Base-by-base conservation (phyloP, 2,888 invertebrate genomes). In the Pyrrhosoma nymphula region DNA sequence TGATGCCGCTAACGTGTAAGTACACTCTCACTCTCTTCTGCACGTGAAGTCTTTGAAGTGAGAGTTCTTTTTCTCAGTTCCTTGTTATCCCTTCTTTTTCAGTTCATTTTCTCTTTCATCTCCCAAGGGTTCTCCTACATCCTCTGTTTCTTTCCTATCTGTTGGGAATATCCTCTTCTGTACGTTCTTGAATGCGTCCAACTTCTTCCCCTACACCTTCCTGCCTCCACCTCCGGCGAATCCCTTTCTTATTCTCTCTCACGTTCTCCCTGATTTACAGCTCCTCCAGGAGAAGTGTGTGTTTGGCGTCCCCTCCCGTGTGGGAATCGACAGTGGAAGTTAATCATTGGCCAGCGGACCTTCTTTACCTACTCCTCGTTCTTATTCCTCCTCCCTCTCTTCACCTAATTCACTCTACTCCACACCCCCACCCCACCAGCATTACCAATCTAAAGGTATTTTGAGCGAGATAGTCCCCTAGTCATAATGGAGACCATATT, bases 281-380 rank as follows among this genome's bases (percentile, higher is more conserved):
- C 91, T 35, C 63, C 91, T 39, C 39, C 91, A 91, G 39, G 91
- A 91, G 91, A 35, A 63, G 60, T 91, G 60, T 91, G 60, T 56
- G 56, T n/a, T 30, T 30, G 18, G 60, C 60, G 63, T 35, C 39
- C 88, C 20, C 39, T 69, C n/a, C 69, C n/a, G 23, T 20, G 16
- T 20, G 69, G 20, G n/a, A 69, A 69, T 69, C 69, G 69, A 26
- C 23, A 69, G n/a, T 26, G 69, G 20, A 35, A 60, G 63, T 91
- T 91, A 35, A 91, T 91, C 91, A 91, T 63, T 91, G 69, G 91
- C 91, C 63, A 91, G 39, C 91, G 39, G 91, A 63, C 90, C 35
- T 60, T 18, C 60, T 23, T 63, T 91, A 35, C 35, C 91, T 26
- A 47, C 82, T 35, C 82, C 12, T 90, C 56, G 30, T 47, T 47